phyloP scores from a whole-genome alignment of 2,888 invertebrate genomes.

The Corbicula japonica region DNA sequence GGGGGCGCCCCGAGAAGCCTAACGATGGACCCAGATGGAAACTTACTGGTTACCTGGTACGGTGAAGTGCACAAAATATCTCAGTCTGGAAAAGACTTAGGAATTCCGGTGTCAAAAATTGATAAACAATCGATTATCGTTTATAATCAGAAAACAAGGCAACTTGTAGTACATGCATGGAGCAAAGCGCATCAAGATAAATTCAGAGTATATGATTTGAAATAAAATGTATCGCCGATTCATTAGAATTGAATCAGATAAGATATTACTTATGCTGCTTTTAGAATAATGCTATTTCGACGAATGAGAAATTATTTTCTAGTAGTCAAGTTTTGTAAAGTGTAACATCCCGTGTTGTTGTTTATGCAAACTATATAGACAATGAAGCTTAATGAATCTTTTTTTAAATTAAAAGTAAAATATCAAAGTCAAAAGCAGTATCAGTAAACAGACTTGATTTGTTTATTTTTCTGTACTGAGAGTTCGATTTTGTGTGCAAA shows the following conservation, averaged over 20 bases:
- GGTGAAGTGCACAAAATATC: conserved; percentile 54
- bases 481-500: too few species aligned
- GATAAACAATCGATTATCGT: conserved; percentile 39
- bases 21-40: conserved; percentile 41
- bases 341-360: too few species aligned
- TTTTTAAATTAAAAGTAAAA: too few species aligned
- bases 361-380: too few species aligned
- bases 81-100: conserved; percentile 47
- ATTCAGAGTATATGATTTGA: conserved; percentile 38
- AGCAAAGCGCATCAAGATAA: conserved; percentile 18
- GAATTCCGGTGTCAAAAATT: conserved; percentile 36
- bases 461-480: too few species aligned
- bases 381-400: too few species aligned
- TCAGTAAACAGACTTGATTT: too few species aligned
- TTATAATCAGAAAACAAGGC: conserved; percentile 30
- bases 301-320: too few species aligned
- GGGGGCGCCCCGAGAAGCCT: conserved; percentile 52
- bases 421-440: too few species aligned
- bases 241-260: background rate
- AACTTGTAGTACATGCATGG: conserved; percentile 30
- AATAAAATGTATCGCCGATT: background rate
- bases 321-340: too few species aligned
- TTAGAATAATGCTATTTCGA: too few species aligned
- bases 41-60: conserved; percentile 56
- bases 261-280: too few species aligned